A percentile compares a stretch with the other conserved stretches of the same genome.
These are phyloP conservation scores for Pimephales promelas DNA, from an alignment of 2,113 vertebrate species.

Conservation along the genomic window DNA sequence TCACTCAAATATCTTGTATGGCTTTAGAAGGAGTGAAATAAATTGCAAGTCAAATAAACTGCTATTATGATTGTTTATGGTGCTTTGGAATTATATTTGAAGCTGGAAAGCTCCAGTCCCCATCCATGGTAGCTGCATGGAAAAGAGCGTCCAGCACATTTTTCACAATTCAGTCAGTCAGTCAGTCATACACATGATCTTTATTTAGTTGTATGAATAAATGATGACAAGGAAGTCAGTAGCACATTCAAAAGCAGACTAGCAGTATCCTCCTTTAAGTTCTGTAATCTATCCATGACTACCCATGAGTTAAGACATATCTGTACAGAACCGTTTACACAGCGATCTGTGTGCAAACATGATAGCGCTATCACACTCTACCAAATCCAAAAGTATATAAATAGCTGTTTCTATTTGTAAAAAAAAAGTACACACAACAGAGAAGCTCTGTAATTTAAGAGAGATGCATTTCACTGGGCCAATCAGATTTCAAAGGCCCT, in stretches of 20 bases:
- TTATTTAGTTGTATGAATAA: neutral
- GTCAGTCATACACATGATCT: neutral
- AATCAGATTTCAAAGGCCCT: constrained; percentile 51
- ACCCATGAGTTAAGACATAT: neutral
- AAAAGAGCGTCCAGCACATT: neutral
- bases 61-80: neutral
- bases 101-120: neutral
- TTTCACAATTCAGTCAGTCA: neutral
- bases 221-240: neutral
- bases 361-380: neutral
- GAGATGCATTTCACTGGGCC: constrained; percentile 52
- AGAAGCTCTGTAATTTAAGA: constrained; percentile 50
- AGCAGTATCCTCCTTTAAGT: constrained; percentile 11
- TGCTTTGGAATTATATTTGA: neutral
- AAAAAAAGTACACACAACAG: constrained; percentile 1
- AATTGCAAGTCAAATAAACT: neutral
- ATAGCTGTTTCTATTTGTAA: neutral
- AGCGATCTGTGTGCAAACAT: constrained; percentile 26
- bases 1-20: neutral
- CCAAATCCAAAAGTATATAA: constrained; percentile 8
- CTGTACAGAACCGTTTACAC: constrained; percentile 18
- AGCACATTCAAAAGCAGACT: neutral
- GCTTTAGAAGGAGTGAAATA: neutral
- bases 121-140: neutral
- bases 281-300: constrained; percentile 15